Evolutionary conservation across 2,888 invertebrate species (phyloP).

Genomic region (Sycophila texana): DNA sequence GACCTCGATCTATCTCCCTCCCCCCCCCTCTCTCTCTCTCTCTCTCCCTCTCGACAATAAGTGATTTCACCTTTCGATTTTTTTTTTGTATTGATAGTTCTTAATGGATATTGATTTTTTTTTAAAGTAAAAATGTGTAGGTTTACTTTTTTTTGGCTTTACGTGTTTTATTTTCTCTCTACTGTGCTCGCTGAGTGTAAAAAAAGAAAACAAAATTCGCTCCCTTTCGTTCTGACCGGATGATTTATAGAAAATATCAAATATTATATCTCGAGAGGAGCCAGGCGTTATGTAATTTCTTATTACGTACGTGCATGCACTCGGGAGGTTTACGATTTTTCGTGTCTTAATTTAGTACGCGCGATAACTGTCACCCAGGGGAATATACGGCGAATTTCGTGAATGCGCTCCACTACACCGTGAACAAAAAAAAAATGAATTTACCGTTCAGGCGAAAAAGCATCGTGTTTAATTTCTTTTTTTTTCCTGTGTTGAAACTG

Average conservation of each 20-base stretch:
- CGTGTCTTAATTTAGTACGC: conserved; percentile 49
- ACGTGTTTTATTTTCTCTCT: background rate
- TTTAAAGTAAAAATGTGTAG: too few species aligned
- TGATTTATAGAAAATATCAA: conserved; percentile 44
- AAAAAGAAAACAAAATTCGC: too few species aligned
- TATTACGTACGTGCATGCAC: conserved; percentile 44
- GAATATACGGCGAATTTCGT: conserved; percentile 40
- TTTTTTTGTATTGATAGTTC: too few species aligned
- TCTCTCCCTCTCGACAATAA: too few species aligned
- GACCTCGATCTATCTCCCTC: too few species aligned
- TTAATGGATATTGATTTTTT: too few species aligned
- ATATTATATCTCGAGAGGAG: conserved; percentile 38
- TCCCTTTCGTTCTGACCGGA: background rate
- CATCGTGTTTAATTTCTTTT: background rate
- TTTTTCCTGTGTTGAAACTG: background rate
- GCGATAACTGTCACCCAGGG: conserved; percentile 51
- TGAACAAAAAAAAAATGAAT: conserved; percentile 28
- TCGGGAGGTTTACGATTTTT: conserved; percentile 50
- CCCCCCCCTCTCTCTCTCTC: too few species aligned
- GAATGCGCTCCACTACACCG: background rate
- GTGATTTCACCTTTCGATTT: too few species aligned
- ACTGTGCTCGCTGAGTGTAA: too few species aligned
- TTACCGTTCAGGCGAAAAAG: conserved; percentile 35
- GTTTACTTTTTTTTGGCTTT: too few species aligned
- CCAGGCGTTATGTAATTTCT: conserved; percentile 39